Base-by-base conservation (phyloP, 2,113 vertebrate genomes). In the Lucifuga dentata region DNA sequence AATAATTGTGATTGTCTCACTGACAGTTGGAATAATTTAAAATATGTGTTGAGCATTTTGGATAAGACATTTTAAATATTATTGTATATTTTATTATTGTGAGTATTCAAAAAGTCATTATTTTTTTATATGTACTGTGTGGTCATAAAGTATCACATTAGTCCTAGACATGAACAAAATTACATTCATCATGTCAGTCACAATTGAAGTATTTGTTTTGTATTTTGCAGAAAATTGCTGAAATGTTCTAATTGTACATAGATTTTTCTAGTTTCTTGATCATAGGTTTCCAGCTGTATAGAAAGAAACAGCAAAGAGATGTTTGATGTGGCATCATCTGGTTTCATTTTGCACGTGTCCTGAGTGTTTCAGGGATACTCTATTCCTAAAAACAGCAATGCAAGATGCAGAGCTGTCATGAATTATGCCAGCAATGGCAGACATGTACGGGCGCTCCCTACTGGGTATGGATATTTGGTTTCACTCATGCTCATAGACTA, bases 341-440 rank as follows among this genome's bases (percentile, higher is more conserved):
- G 74, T 87, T 82, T 88, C 71, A 76, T 33, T 46, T 80, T 72
- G 61, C 82, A 80, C 63, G 74, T 81, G 80, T 76, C 68, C 43
- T 16, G 46, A 77, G 71, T 80, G 77, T 88, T 83, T 81, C 59
- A 81, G 74, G 46, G 76, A 82, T 72, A 76, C 80, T 76, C 61
- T 36, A 64, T 75, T n/a, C 77, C 85, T 91, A 85, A 88, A 91
- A 88, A 85, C 82, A 89, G 87, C 83, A 79, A 64, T 82, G 86
- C 65, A 68, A 73, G 76, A 88, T 78, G 78, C 53, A 77, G 85
- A 86, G 84, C 86, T 83, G 80, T 86, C 56, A 55, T 80, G 75
- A 85, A 86, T 85, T 80, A 90, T 87, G 71, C 68, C 82, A 88
- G 85, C 81, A 73, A 92, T 90, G 87, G 76, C 58, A 86, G 85